Conservation (phyloP, 2,797 vertebrate species). For the Pipistrellus nathusii region DNA sequence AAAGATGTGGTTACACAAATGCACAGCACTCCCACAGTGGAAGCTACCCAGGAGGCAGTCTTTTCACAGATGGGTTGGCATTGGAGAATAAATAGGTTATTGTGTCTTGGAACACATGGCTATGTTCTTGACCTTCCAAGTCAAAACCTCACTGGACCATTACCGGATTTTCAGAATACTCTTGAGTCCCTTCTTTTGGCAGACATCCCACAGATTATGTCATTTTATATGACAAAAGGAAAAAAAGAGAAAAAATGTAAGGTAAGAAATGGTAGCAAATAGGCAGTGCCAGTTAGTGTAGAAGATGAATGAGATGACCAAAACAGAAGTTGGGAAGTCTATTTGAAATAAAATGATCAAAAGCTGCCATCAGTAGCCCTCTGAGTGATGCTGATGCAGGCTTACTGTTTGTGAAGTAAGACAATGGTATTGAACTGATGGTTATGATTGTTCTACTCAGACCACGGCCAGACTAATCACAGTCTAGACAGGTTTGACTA, state of each 20-base stretch:
- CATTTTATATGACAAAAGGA: constrained; percentile 1
- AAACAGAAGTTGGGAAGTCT: constrained; percentile 6
- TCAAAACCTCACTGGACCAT: constrained; percentile 16
- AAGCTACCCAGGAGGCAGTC: not conserved
- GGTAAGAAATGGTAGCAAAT: not conserved
- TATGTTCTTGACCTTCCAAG: constrained; percentile 29
- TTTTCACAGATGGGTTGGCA: not conserved
- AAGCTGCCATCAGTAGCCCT: not conserved
- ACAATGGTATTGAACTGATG: not conserved
- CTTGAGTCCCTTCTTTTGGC: constrained; percentile 59
- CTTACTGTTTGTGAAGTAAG: not conserved
- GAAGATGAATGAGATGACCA: constrained; percentile 2
- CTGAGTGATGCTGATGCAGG: not conserved
- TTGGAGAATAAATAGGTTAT: constrained; percentile 52
- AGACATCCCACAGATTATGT: not conserved
- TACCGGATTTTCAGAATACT: constrained; percentile 55
- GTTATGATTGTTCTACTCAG: not conserved
- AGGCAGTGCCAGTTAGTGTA: not conserved
- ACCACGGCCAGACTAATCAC: not conserved
- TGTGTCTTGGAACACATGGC: constrained; percentile 22
- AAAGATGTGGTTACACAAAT: constrained; percentile 16
- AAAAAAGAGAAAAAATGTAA: not conserved
- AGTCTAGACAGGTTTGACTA: constrained; percentile 2
- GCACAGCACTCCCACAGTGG: not conserved
- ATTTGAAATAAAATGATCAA: constrained; percentile 2